A percentile compares a stretch with the other conserved stretches of the same genome.
Evolutionary conservation across 2,113 vertebrate genomes (phyloP).

Genomic region (Fulmarus glacialis): DNA sequence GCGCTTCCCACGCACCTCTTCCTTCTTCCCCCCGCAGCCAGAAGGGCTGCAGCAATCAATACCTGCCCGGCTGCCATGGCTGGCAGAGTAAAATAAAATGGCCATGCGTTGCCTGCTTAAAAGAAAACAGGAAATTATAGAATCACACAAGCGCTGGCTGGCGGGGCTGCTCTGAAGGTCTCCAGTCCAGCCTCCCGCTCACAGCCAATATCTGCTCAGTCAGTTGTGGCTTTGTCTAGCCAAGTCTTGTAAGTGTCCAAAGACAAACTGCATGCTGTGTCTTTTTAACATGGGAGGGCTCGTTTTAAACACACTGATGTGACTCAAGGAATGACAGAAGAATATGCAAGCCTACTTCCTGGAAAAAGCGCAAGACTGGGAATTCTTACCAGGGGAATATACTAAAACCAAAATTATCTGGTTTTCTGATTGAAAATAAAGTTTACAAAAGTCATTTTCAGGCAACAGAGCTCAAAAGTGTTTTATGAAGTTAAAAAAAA

Average conservation of each 20-base stretch:
- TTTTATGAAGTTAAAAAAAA: neutral
- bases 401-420: neutral
- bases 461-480: neutral
- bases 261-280: rapidly evolving
- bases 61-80: neutral
- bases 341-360: neutral
- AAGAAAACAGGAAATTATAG: neutral
- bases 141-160: neutral
- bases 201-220: neutral
- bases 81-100: neutral
- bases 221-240: neutral
- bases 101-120: neutral
- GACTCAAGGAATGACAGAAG: neutral
- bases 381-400: neutral
- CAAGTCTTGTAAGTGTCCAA: neutral
- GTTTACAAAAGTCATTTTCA: neutral
- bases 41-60: conserved; percentile 4
- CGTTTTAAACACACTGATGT: neutral
- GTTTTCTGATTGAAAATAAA: neutral
- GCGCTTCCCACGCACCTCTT: neutral
- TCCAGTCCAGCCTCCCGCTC: neutral
- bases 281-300: neutral
- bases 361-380: neutral
- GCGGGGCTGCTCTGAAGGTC: neutral
- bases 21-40: neutral